phyloP scores from a whole-genome alignment of 2,113 vertebrate genomes.

The Bambusicola thoracicus region DNA sequence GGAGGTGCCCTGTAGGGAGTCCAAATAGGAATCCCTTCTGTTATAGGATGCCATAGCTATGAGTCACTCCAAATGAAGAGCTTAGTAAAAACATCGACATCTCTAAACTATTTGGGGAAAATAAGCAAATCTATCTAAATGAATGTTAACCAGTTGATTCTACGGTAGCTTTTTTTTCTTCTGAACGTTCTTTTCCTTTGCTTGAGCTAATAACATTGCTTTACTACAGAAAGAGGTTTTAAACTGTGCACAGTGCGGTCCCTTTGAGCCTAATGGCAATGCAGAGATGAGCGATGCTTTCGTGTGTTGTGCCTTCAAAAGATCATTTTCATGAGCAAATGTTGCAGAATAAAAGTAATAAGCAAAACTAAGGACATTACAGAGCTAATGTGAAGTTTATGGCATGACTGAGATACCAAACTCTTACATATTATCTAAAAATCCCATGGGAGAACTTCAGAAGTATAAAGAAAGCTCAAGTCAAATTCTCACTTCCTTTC shows the following conservation, averaged over 20 bases:
- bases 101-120: neutral
- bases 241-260: neutral
- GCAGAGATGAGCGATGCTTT: conserved; percentile 4
- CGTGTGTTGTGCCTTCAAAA: neutral
- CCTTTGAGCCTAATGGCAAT: neutral
- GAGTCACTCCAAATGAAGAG: conserved; percentile 55
- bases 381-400: neutral
- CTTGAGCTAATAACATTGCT: neutral
- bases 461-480: neutral
- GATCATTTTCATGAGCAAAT: neutral
- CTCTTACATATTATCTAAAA: neutral
- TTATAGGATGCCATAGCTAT: conserved; percentile 43
- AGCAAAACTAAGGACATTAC: neutral
- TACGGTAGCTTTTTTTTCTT: neutral
- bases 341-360: neutral
- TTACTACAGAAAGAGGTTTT: neutral
- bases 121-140: neutral
- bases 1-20: conserved; percentile 38
- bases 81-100: conserved; percentile 34
- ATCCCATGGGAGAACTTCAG: neutral
- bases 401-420: neutral
- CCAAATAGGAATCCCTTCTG: conserved; percentile 63
- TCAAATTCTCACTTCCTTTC: neutral
- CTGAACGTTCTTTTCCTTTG: neutral
- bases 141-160: conserved; percentile 21